Base-by-base conservation (phyloP, 2,888 invertebrate species). In the Cantharis nigra region DNA sequence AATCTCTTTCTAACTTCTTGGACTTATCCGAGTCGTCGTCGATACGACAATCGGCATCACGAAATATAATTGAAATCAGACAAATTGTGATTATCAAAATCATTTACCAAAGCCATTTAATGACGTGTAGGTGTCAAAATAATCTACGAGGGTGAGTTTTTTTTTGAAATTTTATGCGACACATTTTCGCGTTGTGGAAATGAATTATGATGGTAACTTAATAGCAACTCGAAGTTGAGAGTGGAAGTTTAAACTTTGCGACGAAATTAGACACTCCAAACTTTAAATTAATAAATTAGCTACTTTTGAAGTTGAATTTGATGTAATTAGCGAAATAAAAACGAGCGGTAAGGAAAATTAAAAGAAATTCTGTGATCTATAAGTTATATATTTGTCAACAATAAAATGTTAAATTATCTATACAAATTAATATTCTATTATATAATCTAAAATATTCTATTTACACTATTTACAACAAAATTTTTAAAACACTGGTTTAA, bases 331-430 rank as follows among this genome's bases (percentile, higher is more conserved):
- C 49, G 49, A n/a, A 49, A 49, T 33, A 49, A 49, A 49, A 49
- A n/a, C n/a, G 49, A 13, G 4, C 5, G 13, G 49, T n/a, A 9
- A 49, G 7, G 49, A n/a, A 9, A 49, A n/a, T 13, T 9, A 9
- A 26, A 26, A 49, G 7, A 49, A n/a, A 7, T 49, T n/a, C 0
- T 2, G 49, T 49, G 49, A 83, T 86, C 84, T 78, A 78, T 78
- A 69, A 78, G 74, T 78, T 78, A 85, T 87, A 85, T 87, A 87
- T 87, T 86, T 83, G 78, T 87, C 86, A 87, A 87, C 87, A 87
- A 87, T 87, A 87, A 86, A 86, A 83, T 86, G 84, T 84, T 82
- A 84, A 83, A 85, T 86, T 84, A 85, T 80, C 86, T 86, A 86
- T 85, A 87, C 86, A 87, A 87, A 87, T 84, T 85, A 86, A 82